These are phyloP conservation scores for Hypothenemus hampei DNA, from an alignment of 1,140 invertebrate species.

Conservation along the genomic window DNA sequence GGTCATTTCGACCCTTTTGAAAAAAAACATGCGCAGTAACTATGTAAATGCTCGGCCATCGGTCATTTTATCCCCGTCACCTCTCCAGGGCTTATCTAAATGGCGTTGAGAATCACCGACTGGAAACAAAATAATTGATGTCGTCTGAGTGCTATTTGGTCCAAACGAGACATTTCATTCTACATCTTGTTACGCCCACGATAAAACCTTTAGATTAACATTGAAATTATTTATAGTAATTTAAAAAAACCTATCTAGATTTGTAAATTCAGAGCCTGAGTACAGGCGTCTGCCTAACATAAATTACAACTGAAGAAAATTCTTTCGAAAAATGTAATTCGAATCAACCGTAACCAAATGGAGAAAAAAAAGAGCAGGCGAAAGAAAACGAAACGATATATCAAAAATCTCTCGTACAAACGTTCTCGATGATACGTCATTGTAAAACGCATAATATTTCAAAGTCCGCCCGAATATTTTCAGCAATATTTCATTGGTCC, in stretches of 20 bases:
- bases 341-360: constrained; percentile 3
- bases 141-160: not conserved
- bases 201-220: no score
- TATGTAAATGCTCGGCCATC: constrained; percentile 10
- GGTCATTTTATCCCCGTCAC: no score
- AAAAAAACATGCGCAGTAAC: constrained; percentile 4
- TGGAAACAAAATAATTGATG: constrained; percentile 19
- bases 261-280: no score
- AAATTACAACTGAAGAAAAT: no score
- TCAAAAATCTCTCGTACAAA: constrained; percentile 43
- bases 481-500: constrained; percentile 45
- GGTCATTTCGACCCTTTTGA: constrained; percentile 2
- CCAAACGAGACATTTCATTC: no score
- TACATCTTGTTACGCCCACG: no score
- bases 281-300: no score
- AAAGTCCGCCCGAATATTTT: constrained; percentile 41
- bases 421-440: constrained; percentile 43
- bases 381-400: constrained; percentile 35
- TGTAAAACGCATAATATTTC: constrained; percentile 44
- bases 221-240: no score
- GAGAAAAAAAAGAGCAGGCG: no score
- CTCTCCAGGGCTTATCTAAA: constrained; percentile 2
- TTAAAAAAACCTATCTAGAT: no score
- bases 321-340: constrained; percentile 20
- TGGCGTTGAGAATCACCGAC: constrained; percentile 20